A percentile compares a stretch with the other conserved stretches of the same genome.
These are phyloP conservation scores for Zygothrica quintamaculata DNA, from an alignment of 2,888 invertebrate genomes.

Conservation along the genomic window DNA sequence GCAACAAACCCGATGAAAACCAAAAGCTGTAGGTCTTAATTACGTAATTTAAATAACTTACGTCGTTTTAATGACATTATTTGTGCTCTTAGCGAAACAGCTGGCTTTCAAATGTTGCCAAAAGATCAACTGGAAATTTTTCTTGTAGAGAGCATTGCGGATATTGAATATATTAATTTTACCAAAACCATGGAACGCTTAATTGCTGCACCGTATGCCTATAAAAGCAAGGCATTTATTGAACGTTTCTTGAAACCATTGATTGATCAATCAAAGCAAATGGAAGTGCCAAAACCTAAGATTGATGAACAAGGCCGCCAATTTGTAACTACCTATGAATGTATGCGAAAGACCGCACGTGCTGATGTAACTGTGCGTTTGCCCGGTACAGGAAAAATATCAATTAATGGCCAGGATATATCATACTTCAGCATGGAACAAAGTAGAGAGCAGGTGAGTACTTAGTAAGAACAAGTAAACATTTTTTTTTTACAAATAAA, in stretches of 20 bases:
- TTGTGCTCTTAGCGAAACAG: conserved; percentile 85
- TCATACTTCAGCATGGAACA: conserved; percentile 90
- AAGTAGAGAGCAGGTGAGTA: conserved; percentile 90
- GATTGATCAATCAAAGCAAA: conserved; percentile 86
- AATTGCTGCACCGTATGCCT: conserved; percentile 89
- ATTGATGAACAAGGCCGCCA: conserved; percentile 90
- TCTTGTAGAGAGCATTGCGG: conserved; percentile 89
- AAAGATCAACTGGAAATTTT: conserved; percentile 88
- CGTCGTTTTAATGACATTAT: too few species aligned
- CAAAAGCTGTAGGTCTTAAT: conserved; percentile 85
- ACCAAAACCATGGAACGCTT: conserved; percentile 90
- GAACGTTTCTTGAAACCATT: conserved; percentile 88
- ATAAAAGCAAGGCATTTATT: conserved; percentile 89
- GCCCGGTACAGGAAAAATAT: conserved; percentile 93
- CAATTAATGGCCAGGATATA: conserved; percentile 91
- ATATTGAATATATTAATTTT: conserved; percentile 90
- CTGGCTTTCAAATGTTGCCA: conserved; percentile 88
- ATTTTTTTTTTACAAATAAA: background rate
- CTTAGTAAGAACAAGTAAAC: background rate
- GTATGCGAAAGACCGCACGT: conserved; percentile 89
- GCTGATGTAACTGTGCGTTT: conserved; percentile 92
- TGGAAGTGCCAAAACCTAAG: conserved; percentile 88
- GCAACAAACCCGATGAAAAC: conserved; percentile 87
- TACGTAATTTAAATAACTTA: too few species aligned
- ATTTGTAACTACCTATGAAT: conserved; percentile 90